phyloP scores from a whole-genome alignment of 2,888 invertebrate species.

The Diarsia dahlii region DNA sequence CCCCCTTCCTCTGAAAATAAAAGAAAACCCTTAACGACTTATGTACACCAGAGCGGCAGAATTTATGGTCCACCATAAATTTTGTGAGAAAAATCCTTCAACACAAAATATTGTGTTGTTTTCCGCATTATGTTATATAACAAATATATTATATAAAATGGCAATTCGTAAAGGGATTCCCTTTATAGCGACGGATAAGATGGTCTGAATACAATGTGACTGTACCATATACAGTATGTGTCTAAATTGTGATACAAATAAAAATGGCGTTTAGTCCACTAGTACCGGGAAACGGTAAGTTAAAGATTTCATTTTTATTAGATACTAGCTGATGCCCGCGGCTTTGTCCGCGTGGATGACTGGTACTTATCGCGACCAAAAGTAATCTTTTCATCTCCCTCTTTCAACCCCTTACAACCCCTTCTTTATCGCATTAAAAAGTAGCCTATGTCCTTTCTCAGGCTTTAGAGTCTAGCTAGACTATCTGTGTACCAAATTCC shows the following conservation, averaged over 20 bases:
- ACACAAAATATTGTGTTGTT: conserved; percentile 62
- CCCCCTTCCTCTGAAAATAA: conserved; percentile 36
- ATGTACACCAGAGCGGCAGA: conserved; percentile 39
- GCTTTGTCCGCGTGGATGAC: too few relatives aligned
- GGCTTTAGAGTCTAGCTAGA: too few relatives aligned
- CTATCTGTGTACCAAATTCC: too few relatives aligned
- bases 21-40: conserved; percentile 55
- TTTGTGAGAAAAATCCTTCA: conserved; percentile 52
- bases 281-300: background rate
- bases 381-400: too few relatives aligned
- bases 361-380: too few relatives aligned
- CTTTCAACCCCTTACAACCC: too few relatives aligned
- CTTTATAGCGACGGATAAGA: conserved; percentile 61
- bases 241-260: conserved; percentile 2
- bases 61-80: conserved; percentile 64
- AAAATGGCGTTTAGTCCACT: conserved; percentile 1
- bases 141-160: conserved; percentile 53
- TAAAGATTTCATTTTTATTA: background rate
- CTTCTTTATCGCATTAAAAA: too few relatives aligned
- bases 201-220: conserved; percentile 42
- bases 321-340: too few relatives aligned
- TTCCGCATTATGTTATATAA: conserved; percentile 45
- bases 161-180: conserved; percentile 59
- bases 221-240: conserved; percentile 40
- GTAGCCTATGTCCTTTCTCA: too few relatives aligned